Evolutionary conservation across 2,888 invertebrate species (phyloP), one percentile per base, ranked within the genome.

Genomic region (Sinelater perroti): DNA sequence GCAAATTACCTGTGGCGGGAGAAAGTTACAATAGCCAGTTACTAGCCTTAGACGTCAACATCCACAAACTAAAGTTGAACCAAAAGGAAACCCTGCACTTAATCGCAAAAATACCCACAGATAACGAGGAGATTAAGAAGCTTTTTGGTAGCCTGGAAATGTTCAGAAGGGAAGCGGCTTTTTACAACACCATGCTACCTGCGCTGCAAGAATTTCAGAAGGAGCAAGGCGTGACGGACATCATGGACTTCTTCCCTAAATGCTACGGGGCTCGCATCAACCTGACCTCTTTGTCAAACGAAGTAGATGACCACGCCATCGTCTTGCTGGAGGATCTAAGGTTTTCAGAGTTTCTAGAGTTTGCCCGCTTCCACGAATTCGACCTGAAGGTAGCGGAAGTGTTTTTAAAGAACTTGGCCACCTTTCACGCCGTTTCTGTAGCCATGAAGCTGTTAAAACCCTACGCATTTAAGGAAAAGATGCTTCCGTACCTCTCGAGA

Each of bases 21-120:
- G 85, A 85, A 62, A 85, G 85, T 68, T 85, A 83, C 67, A 84
- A 84, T 1, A 84, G 85, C 62, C 70, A 80, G 0, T 83, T 85
- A 70, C 64, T 83, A 1, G 72, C 75, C 1, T 63, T 73, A 2
- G 63, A 66, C 17, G 18, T 78, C 0, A 72, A 68, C 51, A 53
- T 79, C 8, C 44, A 61, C 44, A 68, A 70, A 31, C n/a, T 16
- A 1, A 35, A 33, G n/a, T 28, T 36, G 7, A 54, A 67, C 11
- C n/a, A 8, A 3, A 17, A 14, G 6, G 21, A 46, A 4, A 30
- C 30, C 6, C 51, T 82, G 14, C 65, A 79, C 6, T 53, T 83
- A 1, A 79, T 84, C 1, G 83, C 81, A 0, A 84, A 84, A 66
- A 70, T 82, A 62, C 74, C 80, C 6, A 83, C 84, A 1, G 76